Percentiles rank a stretch among this genome's conserved stretches.
These are phyloP conservation scores for Dascyllus trimaculatus DNA, from an alignment of 2,113 vertebrate genomes.

Conservation along the genomic window DNA sequence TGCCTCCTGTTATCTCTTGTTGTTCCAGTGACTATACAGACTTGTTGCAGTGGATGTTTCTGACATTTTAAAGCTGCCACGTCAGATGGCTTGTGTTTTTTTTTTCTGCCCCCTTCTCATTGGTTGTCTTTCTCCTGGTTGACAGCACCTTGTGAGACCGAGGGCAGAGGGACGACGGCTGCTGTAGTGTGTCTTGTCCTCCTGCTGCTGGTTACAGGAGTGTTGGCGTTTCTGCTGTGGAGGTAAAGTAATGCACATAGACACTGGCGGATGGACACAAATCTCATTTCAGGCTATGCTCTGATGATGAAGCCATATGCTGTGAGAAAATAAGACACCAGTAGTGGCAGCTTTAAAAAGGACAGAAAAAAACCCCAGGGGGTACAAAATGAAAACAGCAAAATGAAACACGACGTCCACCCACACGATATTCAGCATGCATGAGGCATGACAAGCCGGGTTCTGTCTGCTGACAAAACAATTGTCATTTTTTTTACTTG, in stretches of 20 bases:
- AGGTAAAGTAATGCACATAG: slow-evolving; percentile 72
- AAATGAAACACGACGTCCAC: slow-evolving; percentile 30
- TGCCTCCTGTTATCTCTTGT: slow-evolving; percentile 21
- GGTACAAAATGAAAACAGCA: slow-evolving; percentile 33
- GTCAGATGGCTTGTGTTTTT: slow-evolving; percentile 35
- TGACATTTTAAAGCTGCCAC: slow-evolving; percentile 15
- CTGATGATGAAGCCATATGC: slow-evolving; percentile 39
- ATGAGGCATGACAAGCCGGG: slow-evolving; percentile 35
- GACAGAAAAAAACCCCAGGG: neutral
- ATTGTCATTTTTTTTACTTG: slow-evolving; percentile 35
- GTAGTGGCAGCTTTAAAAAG: slow-evolving; percentile 11
- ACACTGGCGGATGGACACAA: slow-evolving; percentile 22
- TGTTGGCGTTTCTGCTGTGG: slow-evolving; percentile 75
- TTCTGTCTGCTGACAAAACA: slow-evolving; percentile 54
- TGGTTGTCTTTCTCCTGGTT: slow-evolving; percentile 46
- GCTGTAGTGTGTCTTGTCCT: slow-evolving; percentile 72
- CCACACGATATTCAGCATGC: slow-evolving; percentile 29
- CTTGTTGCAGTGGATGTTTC: slow-evolving; percentile 16
- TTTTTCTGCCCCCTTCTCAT: neutral
- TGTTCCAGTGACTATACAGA: slow-evolving; percentile 13
- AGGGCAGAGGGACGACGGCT: slow-evolving; percentile 53
- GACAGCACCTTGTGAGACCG: slow-evolving; percentile 75
- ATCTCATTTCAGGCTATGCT: slow-evolving; percentile 57
- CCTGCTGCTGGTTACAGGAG: slow-evolving; percentile 67
- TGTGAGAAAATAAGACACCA: slow-evolving; percentile 29